Evolutionary conservation across 2,888 invertebrate species (phyloP), one percentile per base, ranked within the genome.

Genomic region (Ochropleura leucogaster): DNA sequence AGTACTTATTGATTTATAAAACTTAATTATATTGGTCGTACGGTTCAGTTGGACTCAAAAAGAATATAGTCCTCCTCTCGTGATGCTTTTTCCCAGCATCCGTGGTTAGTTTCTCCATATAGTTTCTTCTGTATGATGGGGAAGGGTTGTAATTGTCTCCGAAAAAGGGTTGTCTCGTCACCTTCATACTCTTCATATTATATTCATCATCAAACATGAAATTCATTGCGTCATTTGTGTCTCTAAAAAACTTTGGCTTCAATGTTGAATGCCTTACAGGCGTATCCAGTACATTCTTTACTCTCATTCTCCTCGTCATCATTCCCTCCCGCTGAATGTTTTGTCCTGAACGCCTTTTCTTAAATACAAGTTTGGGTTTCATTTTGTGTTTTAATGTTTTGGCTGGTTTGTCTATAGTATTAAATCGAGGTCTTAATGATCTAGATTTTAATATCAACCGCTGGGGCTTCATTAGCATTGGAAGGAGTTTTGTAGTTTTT

Each of bases 1-100:
- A 68, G 51, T 67, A 77, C 49, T 14, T 77, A 47, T 79, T 74
- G 75, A 81, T 79, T 82, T 63, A 14, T 40, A 76, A 83, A 84
- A 77, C 73, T 90, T 92, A 93, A 89, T 92, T 92, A 87, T 93
- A 95, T 79, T 88, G 86, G 77, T 93, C 92, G 72, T 93, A 76
- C 0, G 46, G 6, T 73, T 16, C n/a, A 44, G 95, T 95, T 0
- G 96, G 96, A 77, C 95, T 96, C 73, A 94, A 88, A 84, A 95
- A 96, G 87, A 95, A 95, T 75, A 96, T 90, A 0, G 95, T 95
- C 79, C 90, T 90, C 64, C 91, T 87, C 49, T 87, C 83, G 72
- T 92, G 87, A 68, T 73, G 88, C 0, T 89, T 89, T 16, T 74
- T 86, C 62, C 12, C 69, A 5, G 84, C 78, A 0, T 72, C 83